Conservation (phyloP, 2,113 vertebrate species). For the human (Homo sapiens) region DNA sequence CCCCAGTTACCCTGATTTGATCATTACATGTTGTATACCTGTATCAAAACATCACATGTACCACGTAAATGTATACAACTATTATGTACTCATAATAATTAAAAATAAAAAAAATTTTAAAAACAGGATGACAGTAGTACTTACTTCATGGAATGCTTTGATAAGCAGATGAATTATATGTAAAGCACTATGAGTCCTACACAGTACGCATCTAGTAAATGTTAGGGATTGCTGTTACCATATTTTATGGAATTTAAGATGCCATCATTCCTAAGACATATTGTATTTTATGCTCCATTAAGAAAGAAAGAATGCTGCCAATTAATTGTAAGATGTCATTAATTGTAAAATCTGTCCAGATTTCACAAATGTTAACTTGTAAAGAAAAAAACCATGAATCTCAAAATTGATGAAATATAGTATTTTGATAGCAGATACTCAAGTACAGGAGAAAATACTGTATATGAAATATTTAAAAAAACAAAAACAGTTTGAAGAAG, state of each 20-base stretch:
- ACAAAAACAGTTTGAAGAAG: background rate
- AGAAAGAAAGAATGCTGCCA: background rate
- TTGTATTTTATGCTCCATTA: background rate
- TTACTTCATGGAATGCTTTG: background rate
- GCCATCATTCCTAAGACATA: background rate
- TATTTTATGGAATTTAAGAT: background rate
- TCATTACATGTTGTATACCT: too few relatives aligned
- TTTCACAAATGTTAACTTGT: slow-evolving; percentile 20
- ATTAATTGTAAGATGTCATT: background rate
- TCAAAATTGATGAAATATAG: background rate
- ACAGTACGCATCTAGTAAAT: background rate
- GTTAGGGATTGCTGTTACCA: background rate
- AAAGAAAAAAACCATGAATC: background rate
- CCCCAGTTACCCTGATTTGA: too few relatives aligned
- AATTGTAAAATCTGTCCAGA: background rate
- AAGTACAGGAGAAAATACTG: background rate
- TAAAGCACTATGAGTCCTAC: background rate
- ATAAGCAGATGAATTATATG: background rate
- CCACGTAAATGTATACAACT: too few relatives aligned
- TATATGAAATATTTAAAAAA: background rate
- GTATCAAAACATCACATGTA: too few relatives aligned
- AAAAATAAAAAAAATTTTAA: background rate
- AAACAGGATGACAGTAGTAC: background rate
- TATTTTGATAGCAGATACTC: slow-evolving; percentile 19
- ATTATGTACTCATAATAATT: too few relatives aligned